A percentile compares a stretch with the other conserved stretches of the same genome.
Evolutionary conservation across 2,113 vertebrate genomes (phyloP).

Genomic region (Panthera leo): DNA sequence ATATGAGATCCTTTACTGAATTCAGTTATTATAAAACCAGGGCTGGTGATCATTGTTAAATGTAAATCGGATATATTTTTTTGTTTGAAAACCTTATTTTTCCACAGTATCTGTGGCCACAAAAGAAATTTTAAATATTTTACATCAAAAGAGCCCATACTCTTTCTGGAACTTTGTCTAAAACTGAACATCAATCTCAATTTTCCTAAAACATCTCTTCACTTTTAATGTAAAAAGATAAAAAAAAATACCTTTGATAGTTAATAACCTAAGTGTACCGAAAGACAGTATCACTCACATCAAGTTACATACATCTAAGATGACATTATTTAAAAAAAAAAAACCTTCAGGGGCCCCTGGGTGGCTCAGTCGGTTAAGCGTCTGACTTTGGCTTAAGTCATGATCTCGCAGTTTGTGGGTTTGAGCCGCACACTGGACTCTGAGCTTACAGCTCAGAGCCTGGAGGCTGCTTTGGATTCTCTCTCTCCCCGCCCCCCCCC

Average conservation of each 20-base stretch:
- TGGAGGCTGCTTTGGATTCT: no score
- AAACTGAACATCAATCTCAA: neutral
- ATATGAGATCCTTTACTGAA: neutral
- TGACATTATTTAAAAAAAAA: neutral
- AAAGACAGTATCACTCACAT: neutral
- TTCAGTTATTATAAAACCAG: constrained; percentile 13
- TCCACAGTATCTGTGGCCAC: neutral
- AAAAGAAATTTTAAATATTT: constrained; percentile 3
- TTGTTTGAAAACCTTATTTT: constrained; percentile 7
- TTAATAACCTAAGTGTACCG: neutral
- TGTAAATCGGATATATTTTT: neutral
- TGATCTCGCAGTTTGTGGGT: no score
- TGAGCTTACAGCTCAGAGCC: no score
- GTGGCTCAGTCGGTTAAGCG: no score
- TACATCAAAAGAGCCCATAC: neutral
- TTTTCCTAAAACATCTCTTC: neutral
- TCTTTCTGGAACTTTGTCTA: neutral
- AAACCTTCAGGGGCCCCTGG: no score
- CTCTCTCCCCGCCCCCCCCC: fast-evolving
- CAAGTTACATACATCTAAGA: neutral
- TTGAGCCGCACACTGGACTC: no score
- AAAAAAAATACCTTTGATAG: neutral
- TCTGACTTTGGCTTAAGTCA: no score
- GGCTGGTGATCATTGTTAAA: neutral
- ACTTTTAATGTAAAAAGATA: neutral